These are phyloP conservation scores for Candoia aspera DNA, from an alignment of 2,113 vertebrate genomes.

Conservation along the genomic window DNA sequence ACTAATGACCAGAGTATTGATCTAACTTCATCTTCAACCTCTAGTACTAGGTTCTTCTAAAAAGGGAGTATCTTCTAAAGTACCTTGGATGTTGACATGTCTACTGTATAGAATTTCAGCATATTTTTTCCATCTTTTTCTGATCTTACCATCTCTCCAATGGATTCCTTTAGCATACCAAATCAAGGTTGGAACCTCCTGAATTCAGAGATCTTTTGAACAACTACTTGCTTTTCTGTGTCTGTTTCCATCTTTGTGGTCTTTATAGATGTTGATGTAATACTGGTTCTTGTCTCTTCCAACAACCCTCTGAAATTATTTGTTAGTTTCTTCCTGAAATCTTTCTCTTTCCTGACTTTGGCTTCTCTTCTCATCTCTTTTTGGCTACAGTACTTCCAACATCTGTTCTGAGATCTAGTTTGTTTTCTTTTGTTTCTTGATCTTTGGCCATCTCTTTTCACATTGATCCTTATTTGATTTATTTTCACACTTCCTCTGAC, in stretches of 20 bases:
- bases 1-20: background rate
- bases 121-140: background rate
- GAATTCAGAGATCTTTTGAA: background rate
- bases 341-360: background rate
- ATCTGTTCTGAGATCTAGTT: background rate
- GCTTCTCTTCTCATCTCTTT: background rate
- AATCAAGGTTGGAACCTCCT: background rate
- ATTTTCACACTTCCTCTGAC: background rate
- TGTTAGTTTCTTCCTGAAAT: background rate
- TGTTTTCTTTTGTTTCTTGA: background rate
- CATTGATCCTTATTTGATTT: background rate
- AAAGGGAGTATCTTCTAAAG: background rate
- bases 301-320: background rate
- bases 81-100: background rate
- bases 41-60: background rate
- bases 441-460: background rate
- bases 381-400: background rate
- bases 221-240: background rate
- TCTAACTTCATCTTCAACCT: background rate
- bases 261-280: background rate
- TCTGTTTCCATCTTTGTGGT: background rate
- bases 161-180: background rate
- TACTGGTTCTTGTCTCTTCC: background rate
- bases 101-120: background rate
- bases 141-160: background rate